Percentiles rank a stretch among this genome's conserved stretches.
phyloP scores from a whole-genome alignment of 1,140 invertebrate species.

The Mylabris phalerata region DNA sequence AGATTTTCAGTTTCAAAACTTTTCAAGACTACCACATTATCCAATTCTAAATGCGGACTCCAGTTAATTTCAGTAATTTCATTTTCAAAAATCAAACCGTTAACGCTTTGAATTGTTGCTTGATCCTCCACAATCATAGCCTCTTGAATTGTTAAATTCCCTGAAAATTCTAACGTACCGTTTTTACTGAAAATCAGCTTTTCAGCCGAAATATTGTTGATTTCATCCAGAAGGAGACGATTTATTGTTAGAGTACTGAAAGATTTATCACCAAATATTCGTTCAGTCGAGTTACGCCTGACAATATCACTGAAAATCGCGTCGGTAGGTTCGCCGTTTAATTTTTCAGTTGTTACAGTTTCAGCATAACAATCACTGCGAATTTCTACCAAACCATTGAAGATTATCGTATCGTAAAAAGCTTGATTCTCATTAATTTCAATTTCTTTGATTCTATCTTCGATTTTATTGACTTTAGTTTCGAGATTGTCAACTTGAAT shows the following conservation, averaged over 20 bases:
- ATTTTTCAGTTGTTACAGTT: constrained; percentile 20
- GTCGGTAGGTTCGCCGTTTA: constrained; percentile 25
- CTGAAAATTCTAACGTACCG: background rate
- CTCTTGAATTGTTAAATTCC: background rate
- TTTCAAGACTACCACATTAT: constrained; percentile 19
- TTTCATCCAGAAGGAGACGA: background rate
- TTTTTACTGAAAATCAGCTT: background rate
- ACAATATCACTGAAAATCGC: background rate
- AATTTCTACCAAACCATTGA: constrained; percentile 33
- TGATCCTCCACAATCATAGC: background rate
- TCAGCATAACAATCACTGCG: constrained; percentile 24
- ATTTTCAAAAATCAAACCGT: constrained; percentile 23
- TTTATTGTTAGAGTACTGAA: constrained; percentile 22
- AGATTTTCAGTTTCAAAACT: constrained; percentile 15
- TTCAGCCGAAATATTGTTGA: background rate
- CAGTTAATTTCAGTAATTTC: constrained; percentile 17
- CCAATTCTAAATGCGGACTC: constrained; percentile 18
- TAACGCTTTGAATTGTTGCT: constrained; percentile 19
- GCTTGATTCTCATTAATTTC: constrained; percentile 8
- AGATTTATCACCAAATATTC: constrained; percentile 23
- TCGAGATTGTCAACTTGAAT: constrained; percentile 27
- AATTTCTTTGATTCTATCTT: constrained; percentile 8
- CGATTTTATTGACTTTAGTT: constrained; percentile 29
- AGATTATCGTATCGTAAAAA: constrained; percentile 26
- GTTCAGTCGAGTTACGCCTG: no score